Evolutionary conservation across 2,797 vertebrate species (phyloP).

Genomic region (Etheostoma perlongum): DNA sequence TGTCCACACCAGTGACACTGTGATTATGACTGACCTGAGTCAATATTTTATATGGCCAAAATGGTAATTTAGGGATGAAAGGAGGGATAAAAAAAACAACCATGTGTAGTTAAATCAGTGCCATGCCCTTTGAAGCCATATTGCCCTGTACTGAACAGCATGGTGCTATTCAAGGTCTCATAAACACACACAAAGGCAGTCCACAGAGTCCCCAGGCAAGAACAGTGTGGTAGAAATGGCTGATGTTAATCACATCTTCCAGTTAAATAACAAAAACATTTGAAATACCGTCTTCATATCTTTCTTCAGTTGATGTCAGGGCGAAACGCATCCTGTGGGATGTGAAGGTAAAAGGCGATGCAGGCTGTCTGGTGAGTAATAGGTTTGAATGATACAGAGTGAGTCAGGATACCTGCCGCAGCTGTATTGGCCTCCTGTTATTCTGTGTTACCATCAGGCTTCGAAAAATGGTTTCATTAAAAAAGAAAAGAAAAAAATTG

Average conservation of each 20-base stretch:
- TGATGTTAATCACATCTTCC: slow-evolving; percentile 27
- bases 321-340: slow-evolving; percentile 25
- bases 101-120: slow-evolving; percentile 66
- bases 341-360: neutral
- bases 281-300: slow-evolving; percentile 66
- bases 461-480: neutral
- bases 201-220: slow-evolving; percentile 31
- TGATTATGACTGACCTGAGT: slow-evolving; percentile 71
- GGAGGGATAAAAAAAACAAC: slow-evolving; percentile 37
- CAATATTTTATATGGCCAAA: slow-evolving; percentile 72
- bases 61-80: slow-evolving; percentile 54
- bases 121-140: slow-evolving; percentile 38
- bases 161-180: slow-evolving; percentile 35
- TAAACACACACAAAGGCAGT: slow-evolving; percentile 33
- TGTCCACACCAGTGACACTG: slow-evolving; percentile 49
- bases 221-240: slow-evolving; percentile 25
- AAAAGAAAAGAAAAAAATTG: neutral
- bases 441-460: neutral
- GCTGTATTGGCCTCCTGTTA: neutral
- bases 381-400: slow-evolving; percentile 20
- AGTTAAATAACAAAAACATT: slow-evolving; percentile 29
- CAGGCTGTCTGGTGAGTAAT: slow-evolving; percentile 46
- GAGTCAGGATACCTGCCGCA: slow-evolving; percentile 31
- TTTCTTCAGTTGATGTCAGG: slow-evolving; percentile 44
- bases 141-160: neutral